Base-by-base conservation (phyloP, 2,113 vertebrate species). In the Phycodurus eques region DNA sequence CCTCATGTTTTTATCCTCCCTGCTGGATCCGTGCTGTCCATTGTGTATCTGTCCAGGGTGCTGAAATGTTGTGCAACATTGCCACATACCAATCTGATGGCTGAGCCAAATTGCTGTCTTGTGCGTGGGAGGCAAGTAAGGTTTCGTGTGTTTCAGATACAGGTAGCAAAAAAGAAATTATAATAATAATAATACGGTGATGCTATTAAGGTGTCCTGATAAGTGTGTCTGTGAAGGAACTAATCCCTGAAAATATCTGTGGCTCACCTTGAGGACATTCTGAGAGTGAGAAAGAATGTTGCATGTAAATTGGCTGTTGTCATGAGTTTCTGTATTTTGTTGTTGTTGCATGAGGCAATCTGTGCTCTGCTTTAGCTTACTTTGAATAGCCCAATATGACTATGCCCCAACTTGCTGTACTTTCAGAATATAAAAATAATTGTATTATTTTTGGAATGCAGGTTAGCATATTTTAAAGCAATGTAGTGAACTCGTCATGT, bases 21-120 rank as follows among this genome's bases (percentile, higher is more conserved):
- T 12, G 13, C 71, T 85, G 77, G 70, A 78, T 73, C 80, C 71
- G 61, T 62, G 63, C 78, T 78, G 73, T 67, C 70, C 61, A 79
- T 86, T 82, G 84, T 80, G 82, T 71, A 70, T 82, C 88, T 91
- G 80, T 91, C 88, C 87, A 61, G 73, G 87, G 89, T 91, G 88
- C 88, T 89, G 89, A 89, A 87, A 84, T 63, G 65, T 75, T 77
- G 74, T 75, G 7, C 62, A 44, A 56, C 47, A 64, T 57, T 70
- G 59, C 53, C 2, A 2, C 2, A 1, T 73, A 79, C 70, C 76
- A 79, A 63, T 69, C 64, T 70, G 74, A 71, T 22, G 22, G 49
- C 67, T 60, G 14, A 56, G 73, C 71, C 72, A 27, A 31, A 49
- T 39, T n/a, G 39, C 35, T 64, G 42, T 20, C 19, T 49, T 31